phyloP scores from a whole-genome alignment of 92 coral and sea anemone species.

The Virgularia gustaviana region DNA sequence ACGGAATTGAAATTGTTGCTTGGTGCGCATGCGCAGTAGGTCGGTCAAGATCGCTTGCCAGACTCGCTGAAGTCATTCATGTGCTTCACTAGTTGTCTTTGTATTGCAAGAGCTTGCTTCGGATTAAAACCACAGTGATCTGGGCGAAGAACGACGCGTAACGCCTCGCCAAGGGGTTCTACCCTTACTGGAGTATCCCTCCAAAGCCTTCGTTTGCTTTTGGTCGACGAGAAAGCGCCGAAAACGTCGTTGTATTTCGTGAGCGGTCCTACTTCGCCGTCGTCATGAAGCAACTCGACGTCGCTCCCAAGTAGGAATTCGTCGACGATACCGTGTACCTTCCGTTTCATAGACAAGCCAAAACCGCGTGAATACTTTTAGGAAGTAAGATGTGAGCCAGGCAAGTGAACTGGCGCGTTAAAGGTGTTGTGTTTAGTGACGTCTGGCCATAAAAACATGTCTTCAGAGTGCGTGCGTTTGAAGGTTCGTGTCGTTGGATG shows the following conservation, averaged over 20 bases:
- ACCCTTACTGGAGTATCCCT: slow-evolving; percentile 41
- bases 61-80: slow-evolving; percentile 13
- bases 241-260: slow-evolving; percentile 19
- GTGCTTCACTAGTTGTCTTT: slow-evolving; percentile 35
- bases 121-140: slow-evolving; percentile 22
- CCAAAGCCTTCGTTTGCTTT: slow-evolving; percentile 15
- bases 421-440: neutral
- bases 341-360: neutral
- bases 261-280: slow-evolving; percentile 9
- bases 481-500: slow-evolving; percentile 34
- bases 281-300: slow-evolving; percentile 21
- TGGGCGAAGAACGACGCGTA: slow-evolving; percentile 13
- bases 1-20: slow-evolving; percentile 6
- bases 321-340: slow-evolving; percentile 6
- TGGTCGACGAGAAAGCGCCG: neutral
- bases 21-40: slow-evolving; percentile 17
- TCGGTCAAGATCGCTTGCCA: neutral
- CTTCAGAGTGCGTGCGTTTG: slow-evolving; percentile 23
- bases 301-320: slow-evolving; percentile 17
- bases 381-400: slow-evolving; percentile 4
- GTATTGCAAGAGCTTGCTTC: slow-evolving; percentile 38
- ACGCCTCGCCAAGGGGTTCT: slow-evolving; percentile 32
- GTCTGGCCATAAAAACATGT: slow-evolving; percentile 25
- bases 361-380: neutral
- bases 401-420: neutral